Base-by-base conservation (phyloP, 2,888 invertebrate species). In the Cistogaster globosa region DNA sequence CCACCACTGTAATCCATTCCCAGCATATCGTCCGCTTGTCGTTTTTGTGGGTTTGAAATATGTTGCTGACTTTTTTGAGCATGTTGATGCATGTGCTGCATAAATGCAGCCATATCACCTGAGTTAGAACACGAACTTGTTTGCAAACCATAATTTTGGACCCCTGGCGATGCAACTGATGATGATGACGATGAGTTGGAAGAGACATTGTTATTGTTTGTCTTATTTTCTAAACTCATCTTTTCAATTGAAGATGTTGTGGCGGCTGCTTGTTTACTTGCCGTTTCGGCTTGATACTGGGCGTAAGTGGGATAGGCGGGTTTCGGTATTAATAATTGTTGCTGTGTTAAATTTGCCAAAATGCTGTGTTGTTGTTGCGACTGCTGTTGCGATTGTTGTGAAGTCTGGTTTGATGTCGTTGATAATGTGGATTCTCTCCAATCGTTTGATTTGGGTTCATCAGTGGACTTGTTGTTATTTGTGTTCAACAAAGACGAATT, bases 91-190 rank as follows among this genome's bases (percentile, higher is more conserved):
- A 88, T 88, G 71, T 90, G 91, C 48, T 91, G 91, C 91, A 91
- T 91, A 81, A 91, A 91, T 0, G 89, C 90, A 2, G 90, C 89
- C 90, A 91, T 90, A 62, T 91, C 91, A 38, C 87, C 89, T 22
- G 87, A 68, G 75, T 67, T 83, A 16, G 74, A 65, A 36, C 79
- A 83, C 2, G 63, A 65, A 45, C 16, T 60, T 36, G 83, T 71
- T 75, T 62, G 74, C 42, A 78, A 60, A 1, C 58, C 67, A 53
- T 77, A 75, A 38, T 14, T 36, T 58, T 57, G 63, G 1, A 88
- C 87, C 16, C 87, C 87, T 7, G 88, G 88, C n/a, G 89, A 88
- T 36, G 89, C 87, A 76, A 88, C 87, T 12, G 69, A 38, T 5
- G 82, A 14, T 0, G 71, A 58, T 5, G 82, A 14, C 0, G 71